Evolutionary conservation across 2,888 invertebrate species (phyloP).

Genomic region (Hemaris fuciformis): DNA sequence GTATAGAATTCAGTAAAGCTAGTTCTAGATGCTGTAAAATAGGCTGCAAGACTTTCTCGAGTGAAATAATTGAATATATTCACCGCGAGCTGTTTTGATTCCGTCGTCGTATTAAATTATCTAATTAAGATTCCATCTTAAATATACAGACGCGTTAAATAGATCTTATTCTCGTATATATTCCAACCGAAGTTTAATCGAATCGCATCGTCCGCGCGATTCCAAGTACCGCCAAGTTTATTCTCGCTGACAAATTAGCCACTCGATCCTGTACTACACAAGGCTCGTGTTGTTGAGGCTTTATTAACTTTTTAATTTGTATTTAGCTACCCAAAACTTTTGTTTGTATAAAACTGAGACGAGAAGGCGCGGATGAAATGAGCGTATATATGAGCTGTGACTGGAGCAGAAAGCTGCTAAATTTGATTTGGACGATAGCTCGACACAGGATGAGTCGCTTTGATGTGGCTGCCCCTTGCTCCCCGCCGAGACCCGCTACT

Average conservation of each 20-base stretch:
- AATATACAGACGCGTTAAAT: conserved; percentile 63
- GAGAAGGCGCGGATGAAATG: conserved; percentile 42
- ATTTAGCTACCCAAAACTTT: background rate
- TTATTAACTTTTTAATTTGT: background rate
- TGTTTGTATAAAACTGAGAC: conserved; percentile 21
- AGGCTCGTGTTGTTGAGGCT: conserved; percentile 45
- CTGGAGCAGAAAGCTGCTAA: conserved; percentile 74
- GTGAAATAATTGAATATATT: background rate
- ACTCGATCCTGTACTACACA: conserved; percentile 63
- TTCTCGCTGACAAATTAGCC: conserved; percentile 74
- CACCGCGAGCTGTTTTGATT: background rate
- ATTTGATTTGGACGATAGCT: conserved; percentile 73
- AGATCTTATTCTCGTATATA: conserved; percentile 65
- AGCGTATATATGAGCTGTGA: conserved; percentile 50
- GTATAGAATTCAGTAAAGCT: too few species aligned
- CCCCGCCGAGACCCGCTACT: conserved; percentile 42
- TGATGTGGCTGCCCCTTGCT: conserved; percentile 68
- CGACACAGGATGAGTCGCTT: conserved; percentile 63
- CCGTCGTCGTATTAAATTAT: conserved; percentile 55
- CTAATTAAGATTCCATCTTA: conserved; percentile 73
- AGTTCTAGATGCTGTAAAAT: too few species aligned
- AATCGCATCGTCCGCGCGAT: conserved; percentile 64
- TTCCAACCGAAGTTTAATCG: conserved; percentile 75
- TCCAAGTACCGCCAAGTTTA: conserved; percentile 55
- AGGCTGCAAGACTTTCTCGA: background rate